Evolutionary conservation across 2,888 invertebrate species (phyloP), one percentile per base, ranked within the genome.

Genomic region (Eurytoma californica): DNA sequence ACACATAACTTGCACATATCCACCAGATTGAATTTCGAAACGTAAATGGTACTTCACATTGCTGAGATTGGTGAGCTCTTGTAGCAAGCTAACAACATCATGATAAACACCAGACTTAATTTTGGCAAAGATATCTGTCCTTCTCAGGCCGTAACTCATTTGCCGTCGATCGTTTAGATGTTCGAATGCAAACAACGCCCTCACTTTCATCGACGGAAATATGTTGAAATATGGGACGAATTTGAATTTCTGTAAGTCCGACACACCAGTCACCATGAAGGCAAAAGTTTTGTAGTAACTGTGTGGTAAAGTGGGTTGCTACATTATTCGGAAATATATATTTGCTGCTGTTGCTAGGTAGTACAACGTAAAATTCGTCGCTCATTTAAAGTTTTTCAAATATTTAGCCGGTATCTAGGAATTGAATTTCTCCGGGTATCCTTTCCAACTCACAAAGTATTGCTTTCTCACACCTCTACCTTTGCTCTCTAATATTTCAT

Each of bases 391-490:
- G 12, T 72, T 79, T 73, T 85, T 30, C 28, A 65, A 30, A 30
- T 60, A 2, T 3, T 16, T 39, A 13, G 14, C 58, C 14, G 1
- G 4, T 2, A 73, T 7, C 69, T 58, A 72, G 12, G 65, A 65
- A 51, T 69, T 70, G n/a, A 79, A 79, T 20, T 65, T 74, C 9
- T 79, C 65, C 3, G 65, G 57, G 65, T 74, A 74, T 14, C 84
- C 84, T 63, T 70, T 65, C 85, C 86, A 87, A 65, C 82, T 83
- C 61, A 86, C 85, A 9, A 78, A 57, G 2, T 68, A 60, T 14
- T 28, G 24, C 9, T 60, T 60, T 2, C 14, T 13, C 0, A 5
- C 14, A 16, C 16, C 12, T 4, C 14, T 13, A 30, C 60, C 5
- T 28, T 28, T 61, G n/a, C 18, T 57, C 2, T 18, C 5, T 7